Percentiles rank a stretch among this genome's conserved stretches.
These are phyloP conservation scores for Chrysaora quinquecirrha DNA, from an alignment of 30 jellyfish, hydroid and myxozoan genomes.

Conservation along the genomic window DNA sequence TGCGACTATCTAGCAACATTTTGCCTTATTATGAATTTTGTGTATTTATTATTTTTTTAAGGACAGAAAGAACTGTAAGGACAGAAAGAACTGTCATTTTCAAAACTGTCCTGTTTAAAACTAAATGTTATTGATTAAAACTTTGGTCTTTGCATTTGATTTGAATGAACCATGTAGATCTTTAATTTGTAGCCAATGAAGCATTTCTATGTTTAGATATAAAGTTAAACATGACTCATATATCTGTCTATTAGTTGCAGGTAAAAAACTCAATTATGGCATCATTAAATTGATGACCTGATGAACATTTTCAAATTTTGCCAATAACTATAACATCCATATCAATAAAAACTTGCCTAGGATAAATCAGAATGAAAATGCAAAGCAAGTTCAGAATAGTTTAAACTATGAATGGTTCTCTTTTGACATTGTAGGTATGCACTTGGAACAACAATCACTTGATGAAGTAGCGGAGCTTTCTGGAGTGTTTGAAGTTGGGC, in stretches of 20 bases:
- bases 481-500: background rate
- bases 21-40: background rate
- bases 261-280: background rate
- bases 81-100: background rate
- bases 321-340: too few species aligned
- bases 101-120: background rate
- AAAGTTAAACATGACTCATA: background rate
- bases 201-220: background rate
- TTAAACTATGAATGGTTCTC: too few species aligned
- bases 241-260: conserved; percentile 1
- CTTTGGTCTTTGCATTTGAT: conserved; percentile 1
- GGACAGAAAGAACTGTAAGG: conserved; percentile 4
- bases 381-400: too few species aligned
- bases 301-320: too few species aligned
- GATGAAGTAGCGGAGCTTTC: conserved; percentile 15
- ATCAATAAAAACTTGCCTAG: too few species aligned
- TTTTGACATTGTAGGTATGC: too few species aligned
- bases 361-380: too few species aligned
- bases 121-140: background rate
- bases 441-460: too few species aligned
- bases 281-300: background rate
- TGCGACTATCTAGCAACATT: background rate
- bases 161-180: conserved; percentile 1
- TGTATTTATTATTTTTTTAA: background rate
- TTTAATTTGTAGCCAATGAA: background rate